Evolutionary conservation across 2,797 vertebrate genomes (phyloP).

Genomic region (Anomalospiza imberbis): DNA sequence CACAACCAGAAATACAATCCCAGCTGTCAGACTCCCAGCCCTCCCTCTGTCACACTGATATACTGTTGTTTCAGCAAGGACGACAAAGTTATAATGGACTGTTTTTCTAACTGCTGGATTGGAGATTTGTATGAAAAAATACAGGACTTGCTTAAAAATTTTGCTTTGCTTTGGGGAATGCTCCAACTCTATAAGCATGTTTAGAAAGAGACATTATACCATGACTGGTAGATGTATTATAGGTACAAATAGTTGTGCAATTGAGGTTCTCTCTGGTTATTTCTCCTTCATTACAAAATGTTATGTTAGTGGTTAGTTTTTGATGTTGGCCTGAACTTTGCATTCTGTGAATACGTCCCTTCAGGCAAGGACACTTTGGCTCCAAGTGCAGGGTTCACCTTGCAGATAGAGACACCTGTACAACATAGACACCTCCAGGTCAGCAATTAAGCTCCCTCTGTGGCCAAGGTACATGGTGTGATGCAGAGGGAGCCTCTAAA

Average conservation of each 20-base stretch:
- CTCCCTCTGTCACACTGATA: neutral
- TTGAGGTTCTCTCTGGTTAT: neutral
- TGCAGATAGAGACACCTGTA: neutral
- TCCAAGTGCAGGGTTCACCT: neutral
- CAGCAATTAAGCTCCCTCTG: neutral
- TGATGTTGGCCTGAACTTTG: neutral
- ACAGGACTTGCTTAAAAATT: neutral
- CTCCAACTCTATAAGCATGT: neutral
- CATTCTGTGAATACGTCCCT: rapidly evolving
- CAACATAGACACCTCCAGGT: neutral
- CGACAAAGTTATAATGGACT: neutral
- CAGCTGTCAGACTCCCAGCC: neutral
- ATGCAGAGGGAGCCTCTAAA: neutral
- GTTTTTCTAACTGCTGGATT: neutral
- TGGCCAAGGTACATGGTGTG: too few species aligned
- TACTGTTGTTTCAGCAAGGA: neutral
- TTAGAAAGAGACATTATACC: neutral
- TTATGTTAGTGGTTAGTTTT: neutral
- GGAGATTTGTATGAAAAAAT: neutral
- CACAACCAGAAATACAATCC: neutral
- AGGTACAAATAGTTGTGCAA: neutral
- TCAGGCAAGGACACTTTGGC: neutral
- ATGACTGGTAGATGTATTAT: neutral
- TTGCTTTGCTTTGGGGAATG: neutral
- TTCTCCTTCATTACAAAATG: neutral